phyloP scores from a whole-genome alignment of 2,113 vertebrate genomes.

The Nerophis lumbriciformis region DNA sequence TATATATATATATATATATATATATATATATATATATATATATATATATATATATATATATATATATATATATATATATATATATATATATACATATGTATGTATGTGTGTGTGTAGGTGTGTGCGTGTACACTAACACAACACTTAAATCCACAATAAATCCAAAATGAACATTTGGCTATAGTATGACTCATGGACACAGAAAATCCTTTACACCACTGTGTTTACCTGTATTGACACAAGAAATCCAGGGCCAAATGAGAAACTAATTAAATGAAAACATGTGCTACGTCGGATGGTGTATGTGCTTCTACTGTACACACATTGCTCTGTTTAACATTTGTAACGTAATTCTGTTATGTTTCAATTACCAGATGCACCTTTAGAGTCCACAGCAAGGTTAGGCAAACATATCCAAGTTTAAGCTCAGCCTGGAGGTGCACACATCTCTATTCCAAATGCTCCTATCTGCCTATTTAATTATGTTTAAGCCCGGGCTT shows the following conservation, averaged over 20 bases:
- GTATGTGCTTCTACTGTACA: slow-evolving; percentile 66
- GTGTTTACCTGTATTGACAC: slow-evolving; percentile 57
- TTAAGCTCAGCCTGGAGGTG: slow-evolving; percentile 50
- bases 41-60: no score
- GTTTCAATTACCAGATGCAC: slow-evolving; percentile 73
- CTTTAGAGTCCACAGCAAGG: slow-evolving; percentile 71
- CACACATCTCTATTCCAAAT: slow-evolving; percentile 52
- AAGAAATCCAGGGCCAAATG: slow-evolving; percentile 59
- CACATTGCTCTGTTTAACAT: slow-evolving; percentile 68
- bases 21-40: no score
- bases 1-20: no score
- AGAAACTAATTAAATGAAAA: slow-evolving; percentile 80
- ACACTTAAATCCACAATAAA: slow-evolving; percentile 3
- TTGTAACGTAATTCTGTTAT: slow-evolving; percentile 74
- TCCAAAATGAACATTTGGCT: slow-evolving; percentile 22
- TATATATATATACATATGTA: no score
- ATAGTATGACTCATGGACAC: slow-evolving; percentile 15
- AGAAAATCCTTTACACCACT: slow-evolving; percentile 31
- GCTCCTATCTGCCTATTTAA: slow-evolving; percentile 57
- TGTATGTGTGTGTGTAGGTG: neutral
- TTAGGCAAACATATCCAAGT: slow-evolving; percentile 70
- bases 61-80: no score
- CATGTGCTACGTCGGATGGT: slow-evolving; percentile 61
- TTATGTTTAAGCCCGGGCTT: slow-evolving; percentile 55
- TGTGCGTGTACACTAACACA: slow-evolving; percentile 17